Base-by-base conservation (phyloP, 2,888 invertebrate species). In the Idaea straminata region DNA sequence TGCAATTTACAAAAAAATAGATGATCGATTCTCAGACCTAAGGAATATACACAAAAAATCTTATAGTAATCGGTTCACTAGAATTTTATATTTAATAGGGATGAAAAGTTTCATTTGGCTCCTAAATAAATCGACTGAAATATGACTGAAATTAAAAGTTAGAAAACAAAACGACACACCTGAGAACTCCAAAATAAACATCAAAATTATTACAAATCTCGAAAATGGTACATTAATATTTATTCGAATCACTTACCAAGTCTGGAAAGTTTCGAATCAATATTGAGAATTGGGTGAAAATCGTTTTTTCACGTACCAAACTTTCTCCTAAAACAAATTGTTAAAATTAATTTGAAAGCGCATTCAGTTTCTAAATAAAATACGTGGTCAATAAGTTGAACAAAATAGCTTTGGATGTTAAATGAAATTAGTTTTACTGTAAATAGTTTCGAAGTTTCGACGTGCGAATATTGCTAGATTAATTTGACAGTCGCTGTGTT, bases 241-340 rank as follows among this genome's bases (percentile, higher is more conserved):
- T 47, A 47, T 47, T 47, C 10, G 47, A 47, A 10, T 47, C 47
- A 47, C 47, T 47, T 47, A 47, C 47, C 47, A 47, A 47, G 47
- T 47, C 47, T 47, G 47, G 47, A 47, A 47, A 47, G 47, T 47
- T 47, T 47, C 47, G 47, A 47, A 47, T 47, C 47, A 47, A 47
- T 47, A 47, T 47, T 10, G 47, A 47, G 47, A 47, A 47, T 47
- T 47, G 47, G 47, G 47, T 47, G 47, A 47, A 47, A 47, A 47
- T 47, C 47, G 47, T 47, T 10, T 47, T 47, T 47, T 47, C 47
- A 47, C 47, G 47, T 47, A 47, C 47, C 47, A 47, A 47, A 47
- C 47, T 47, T 47, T 47, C 47, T 47, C 7, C 47, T 5, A 47
- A 47, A 47, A 47, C 47, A 47, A 47, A 6, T 47, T 47, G 47